phyloP scores from a whole-genome alignment of 1,140 invertebrate genomes.

The Panonychus citri region DNA sequence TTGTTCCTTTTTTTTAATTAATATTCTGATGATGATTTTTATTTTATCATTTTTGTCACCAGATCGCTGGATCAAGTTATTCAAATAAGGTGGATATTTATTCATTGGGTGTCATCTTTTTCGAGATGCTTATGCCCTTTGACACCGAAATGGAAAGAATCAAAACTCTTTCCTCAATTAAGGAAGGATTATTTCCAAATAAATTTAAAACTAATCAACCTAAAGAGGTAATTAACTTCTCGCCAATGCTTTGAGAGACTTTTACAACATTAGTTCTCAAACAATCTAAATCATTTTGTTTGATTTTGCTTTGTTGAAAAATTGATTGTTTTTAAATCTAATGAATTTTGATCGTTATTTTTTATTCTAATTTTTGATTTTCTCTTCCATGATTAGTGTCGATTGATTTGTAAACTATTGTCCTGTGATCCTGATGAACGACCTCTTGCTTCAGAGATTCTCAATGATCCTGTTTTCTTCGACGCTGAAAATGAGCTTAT shows the following conservation, averaged over 20 bases:
- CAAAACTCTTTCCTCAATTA: constrained; percentile 11
- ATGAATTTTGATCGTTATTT: too few species aligned
- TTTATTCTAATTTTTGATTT: background rate
- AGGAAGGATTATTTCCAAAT: constrained; percentile 4
- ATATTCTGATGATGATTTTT: background rate
- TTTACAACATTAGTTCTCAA: too few species aligned
- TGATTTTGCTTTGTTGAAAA: too few species aligned
- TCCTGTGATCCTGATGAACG: constrained; percentile 41
- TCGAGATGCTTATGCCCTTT: constrained; percentile 72
- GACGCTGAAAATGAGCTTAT: background rate
- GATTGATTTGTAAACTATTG: constrained; percentile 49
- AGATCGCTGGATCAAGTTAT: constrained; percentile 39
- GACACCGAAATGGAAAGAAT: constrained; percentile 68
- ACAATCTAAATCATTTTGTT: too few species aligned
- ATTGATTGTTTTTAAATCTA: too few species aligned
- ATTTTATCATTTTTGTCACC: background rate
- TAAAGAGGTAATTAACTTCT: constrained; percentile 6
- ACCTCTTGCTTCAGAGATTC: constrained; percentile 48
- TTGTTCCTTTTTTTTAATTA: too few species aligned
- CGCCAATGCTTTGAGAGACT: background rate
- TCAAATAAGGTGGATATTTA: constrained; percentile 92
- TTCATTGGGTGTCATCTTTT: constrained; percentile 75
- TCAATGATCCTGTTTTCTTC: background rate
- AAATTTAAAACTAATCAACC: constrained; percentile 7
- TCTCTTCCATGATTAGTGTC: constrained; percentile 30